phyloP scores from a whole-genome alignment of 2,113 vertebrate species.

The Carassius gibelio region DNA sequence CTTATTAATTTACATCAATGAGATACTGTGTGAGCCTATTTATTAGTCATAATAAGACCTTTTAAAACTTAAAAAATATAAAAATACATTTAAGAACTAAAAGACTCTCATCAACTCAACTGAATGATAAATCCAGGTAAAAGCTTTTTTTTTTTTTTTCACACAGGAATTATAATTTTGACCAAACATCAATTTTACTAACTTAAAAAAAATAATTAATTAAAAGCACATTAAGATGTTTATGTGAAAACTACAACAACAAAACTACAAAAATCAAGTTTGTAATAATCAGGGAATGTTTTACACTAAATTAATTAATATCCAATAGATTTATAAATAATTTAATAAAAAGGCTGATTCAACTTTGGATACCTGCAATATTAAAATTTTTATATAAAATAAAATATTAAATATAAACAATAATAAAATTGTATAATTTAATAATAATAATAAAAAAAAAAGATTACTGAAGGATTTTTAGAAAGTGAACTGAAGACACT shows the following conservation, averaged over 20 bases:
- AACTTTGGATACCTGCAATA: neutral
- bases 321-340: neutral
- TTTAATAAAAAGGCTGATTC: neutral
- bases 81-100: neutral
- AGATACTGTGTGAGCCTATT: neutral
- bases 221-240: no score
- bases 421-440: neutral
- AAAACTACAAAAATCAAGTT: no score
- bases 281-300: no score
- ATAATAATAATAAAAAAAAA: neutral
- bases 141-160: neutral
- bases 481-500: no score
- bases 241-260: no score
- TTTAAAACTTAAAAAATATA: neutral
- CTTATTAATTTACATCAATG: neutral
- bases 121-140: no score
- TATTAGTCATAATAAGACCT: neutral
- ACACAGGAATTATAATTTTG: neutral
- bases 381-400: no score
- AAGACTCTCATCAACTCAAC: neutral
- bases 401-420: neutral
- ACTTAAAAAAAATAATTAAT: neutral
- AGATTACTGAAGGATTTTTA: no score
- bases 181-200: neutral
- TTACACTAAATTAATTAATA: neutral